Conservation (phyloP, 2,113 vertebrate species). For the Colinus virginianus region DNA sequence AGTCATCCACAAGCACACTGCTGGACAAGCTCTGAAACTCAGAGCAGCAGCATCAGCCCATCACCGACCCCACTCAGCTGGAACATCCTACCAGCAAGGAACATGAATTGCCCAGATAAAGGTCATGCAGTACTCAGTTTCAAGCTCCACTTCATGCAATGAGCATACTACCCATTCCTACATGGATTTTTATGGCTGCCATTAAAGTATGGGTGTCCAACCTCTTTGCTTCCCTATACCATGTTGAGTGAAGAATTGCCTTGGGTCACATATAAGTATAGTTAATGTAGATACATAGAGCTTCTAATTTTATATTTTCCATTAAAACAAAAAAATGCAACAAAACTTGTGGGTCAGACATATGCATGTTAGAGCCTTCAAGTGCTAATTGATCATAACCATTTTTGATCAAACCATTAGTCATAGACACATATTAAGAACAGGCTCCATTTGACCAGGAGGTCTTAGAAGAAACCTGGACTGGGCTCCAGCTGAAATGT, state of each 20-base stretch:
- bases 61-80: not conserved
- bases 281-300: no score
- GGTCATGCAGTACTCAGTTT: not conserved
- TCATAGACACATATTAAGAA: fast-evolving
- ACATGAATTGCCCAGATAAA: not conserved
- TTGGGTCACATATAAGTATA: no score
- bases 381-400: not conserved
- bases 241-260: no score
- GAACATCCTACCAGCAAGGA: not conserved
- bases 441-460: fast-evolving
- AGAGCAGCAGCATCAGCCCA: not conserved
- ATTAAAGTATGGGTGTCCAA: not conserved
- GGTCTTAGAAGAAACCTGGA: not conserved
- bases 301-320: no score
- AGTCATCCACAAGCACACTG: not conserved
- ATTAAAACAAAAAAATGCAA: no score
- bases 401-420: not conserved
- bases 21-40: not conserved
- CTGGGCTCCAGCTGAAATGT: fast-evolving
- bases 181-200: not conserved
- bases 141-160: not conserved
- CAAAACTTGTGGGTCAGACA: no score
- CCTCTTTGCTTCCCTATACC: no score
- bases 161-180: not conserved
- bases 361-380: not conserved